Percentiles rank a stretch among this genome's conserved stretches.
phyloP scores from a whole-genome alignment of 2,888 invertebrate genomes.

The Luffia ferchaultella region DNA sequence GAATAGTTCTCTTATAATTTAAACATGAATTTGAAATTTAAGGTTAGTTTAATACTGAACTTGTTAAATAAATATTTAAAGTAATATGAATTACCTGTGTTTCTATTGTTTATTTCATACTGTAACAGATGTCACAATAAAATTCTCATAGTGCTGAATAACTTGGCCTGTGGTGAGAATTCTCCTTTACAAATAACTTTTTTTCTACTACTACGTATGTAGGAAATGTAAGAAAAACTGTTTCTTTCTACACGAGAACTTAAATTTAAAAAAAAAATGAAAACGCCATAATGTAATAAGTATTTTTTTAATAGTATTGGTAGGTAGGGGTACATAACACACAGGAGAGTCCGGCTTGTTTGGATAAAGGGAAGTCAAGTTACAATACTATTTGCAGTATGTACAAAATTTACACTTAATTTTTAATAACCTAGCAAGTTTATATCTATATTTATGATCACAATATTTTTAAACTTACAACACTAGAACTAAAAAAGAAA shows the following conservation, averaged over 20 bases:
- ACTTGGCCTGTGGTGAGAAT: too few species aligned
- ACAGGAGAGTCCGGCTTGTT: constrained; percentile 64
- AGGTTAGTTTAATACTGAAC: neutral
- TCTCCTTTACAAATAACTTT: neutral
- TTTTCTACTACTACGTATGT: neutral
- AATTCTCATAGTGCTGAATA: too few species aligned
- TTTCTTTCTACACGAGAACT: neutral
- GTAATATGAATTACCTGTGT: neutral
- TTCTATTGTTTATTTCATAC: too few species aligned
- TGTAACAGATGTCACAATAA: too few species aligned
- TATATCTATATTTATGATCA: constrained; percentile 63
- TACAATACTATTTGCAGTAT: constrained; percentile 68
- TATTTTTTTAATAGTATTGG: constrained; percentile 65
- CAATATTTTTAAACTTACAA: constrained; percentile 51
- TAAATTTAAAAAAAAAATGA: neutral
- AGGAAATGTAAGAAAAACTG: too few species aligned
- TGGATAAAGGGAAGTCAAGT: constrained; percentile 64
- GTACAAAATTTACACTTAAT: constrained; percentile 68
- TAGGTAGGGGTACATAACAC: constrained; percentile 69
- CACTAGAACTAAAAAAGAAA: neutral
- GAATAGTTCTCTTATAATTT: too few species aligned
- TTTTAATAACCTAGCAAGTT: constrained; percentile 51
- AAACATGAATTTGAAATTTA: neutral
- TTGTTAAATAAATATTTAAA: neutral
- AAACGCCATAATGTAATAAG: constrained; percentile 45